A percentile compares a stretch with the other conserved stretches of the same genome.
Conservation (phyloP, 2,113 vertebrate species). For the Aegypius monachus region DNA sequence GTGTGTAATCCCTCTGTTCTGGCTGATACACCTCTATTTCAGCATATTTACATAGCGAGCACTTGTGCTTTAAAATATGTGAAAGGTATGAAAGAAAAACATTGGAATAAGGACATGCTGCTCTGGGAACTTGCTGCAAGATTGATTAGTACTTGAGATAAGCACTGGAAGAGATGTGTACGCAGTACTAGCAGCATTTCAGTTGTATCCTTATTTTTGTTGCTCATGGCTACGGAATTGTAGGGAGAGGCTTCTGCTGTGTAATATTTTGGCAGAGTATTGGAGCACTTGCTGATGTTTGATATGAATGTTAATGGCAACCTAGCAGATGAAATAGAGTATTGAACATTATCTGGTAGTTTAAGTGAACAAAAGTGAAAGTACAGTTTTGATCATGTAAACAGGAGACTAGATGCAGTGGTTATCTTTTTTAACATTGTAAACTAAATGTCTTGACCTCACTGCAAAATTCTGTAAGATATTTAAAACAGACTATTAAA, state of each 20-base stretch:
- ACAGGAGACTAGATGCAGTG: neutral
- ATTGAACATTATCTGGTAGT: neutral
- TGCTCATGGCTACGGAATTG: neutral
- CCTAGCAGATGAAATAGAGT: neutral
- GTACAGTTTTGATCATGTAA: neutral
- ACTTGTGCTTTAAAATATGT: neutral
- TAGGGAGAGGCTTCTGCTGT: neutral
- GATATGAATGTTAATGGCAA: neutral
- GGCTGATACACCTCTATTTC: neutral
- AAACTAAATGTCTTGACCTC: neutral
- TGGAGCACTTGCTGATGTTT: neutral
- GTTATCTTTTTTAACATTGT: neutral
- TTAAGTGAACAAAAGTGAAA: neutral
- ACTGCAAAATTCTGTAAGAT: neutral
- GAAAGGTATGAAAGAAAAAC: neutral
- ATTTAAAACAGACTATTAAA: neutral
- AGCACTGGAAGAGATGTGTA: neutral
- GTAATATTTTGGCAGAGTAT: neutral
- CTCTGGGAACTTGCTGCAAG: neutral
- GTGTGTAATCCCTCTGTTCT: neutral
- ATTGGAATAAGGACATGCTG: neutral
- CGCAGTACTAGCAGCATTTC: neutral
- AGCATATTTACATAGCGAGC: neutral
- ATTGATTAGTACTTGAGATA: neutral
- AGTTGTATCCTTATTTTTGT: neutral